phyloP scores from a whole-genome alignment of 2,888 invertebrate species.

The Eulithis testata region DNA sequence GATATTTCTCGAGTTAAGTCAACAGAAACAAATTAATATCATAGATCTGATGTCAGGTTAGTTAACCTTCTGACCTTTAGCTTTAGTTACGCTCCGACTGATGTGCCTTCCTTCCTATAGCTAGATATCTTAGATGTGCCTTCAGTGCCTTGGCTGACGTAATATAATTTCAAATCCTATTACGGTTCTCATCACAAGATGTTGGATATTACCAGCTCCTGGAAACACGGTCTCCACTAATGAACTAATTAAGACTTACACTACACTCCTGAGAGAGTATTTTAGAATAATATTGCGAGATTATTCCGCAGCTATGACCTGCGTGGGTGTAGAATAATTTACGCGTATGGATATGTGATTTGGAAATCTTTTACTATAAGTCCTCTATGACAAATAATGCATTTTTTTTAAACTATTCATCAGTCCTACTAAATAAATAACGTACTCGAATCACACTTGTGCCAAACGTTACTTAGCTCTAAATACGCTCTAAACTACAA shows the following conservation, averaged over 20 bases:
- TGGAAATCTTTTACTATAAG: no score
- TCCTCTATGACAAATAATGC: no score
- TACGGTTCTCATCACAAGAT: constrained; percentile 1
- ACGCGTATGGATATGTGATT: no score
- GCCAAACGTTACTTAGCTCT: no score
- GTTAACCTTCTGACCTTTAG: constrained; percentile 21
- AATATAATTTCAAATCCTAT: background rate
- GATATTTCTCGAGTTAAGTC: constrained; percentile 12
- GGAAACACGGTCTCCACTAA: background rate
- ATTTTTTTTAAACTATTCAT: no score
- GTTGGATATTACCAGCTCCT: background rate
- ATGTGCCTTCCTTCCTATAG: constrained; percentile 1
- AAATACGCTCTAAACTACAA: no score
- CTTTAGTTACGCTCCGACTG: constrained; percentile 16
- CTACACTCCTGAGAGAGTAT: background rate
- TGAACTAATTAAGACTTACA: background rate
- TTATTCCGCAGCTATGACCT: background rate
- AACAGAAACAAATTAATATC: constrained; percentile 14
- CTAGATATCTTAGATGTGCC: background rate
- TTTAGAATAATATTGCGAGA: background rate
- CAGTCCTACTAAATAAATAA: no score
- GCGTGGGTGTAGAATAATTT: no score
- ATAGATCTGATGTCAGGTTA: constrained; percentile 15
- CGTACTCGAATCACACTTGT: no score
- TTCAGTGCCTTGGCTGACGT: background rate